These are phyloP conservation scores for Ophion obscuratus DNA, from an alignment of 2,888 invertebrate genomes.

Conservation along the genomic window DNA sequence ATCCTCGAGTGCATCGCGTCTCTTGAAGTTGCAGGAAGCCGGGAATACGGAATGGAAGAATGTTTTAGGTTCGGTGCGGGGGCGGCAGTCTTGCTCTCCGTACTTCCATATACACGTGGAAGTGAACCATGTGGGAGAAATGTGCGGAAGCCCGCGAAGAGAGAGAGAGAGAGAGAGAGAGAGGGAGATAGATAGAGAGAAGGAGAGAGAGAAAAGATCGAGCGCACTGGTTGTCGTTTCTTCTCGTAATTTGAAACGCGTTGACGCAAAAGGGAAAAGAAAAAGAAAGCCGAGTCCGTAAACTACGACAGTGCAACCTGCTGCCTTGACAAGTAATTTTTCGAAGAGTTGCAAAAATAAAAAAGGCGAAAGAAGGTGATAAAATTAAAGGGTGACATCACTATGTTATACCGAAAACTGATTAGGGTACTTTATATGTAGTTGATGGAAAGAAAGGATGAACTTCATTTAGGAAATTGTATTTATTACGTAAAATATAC, in stretches of 20 bases:
- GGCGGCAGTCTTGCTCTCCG: constrained; percentile 3
- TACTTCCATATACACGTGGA: constrained; percentile 11
- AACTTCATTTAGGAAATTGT: not conserved
- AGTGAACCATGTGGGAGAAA: constrained; percentile 60
- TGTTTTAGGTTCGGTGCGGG: constrained; percentile 33
- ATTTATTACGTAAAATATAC: too few relatives aligned
- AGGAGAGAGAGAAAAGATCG: not conserved
- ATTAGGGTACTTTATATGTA: not conserved
- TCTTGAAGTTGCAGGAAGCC: constrained; percentile 60
- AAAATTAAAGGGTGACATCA: not conserved
- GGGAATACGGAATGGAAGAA: constrained; percentile 40
- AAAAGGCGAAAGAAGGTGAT: not conserved
- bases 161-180: not conserved
- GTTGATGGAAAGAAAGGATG: not conserved
- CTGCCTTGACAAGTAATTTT: constrained; percentile 25
- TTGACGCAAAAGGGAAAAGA: constrained; percentile 30
- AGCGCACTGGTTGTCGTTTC: not conserved
- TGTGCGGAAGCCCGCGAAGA: constrained; percentile 53
- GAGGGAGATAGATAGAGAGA: not conserved
- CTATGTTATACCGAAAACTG: not conserved
- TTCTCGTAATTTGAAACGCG: constrained; percentile 57
- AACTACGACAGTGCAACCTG: constrained; percentile 59
- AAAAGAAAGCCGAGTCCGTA: constrained; percentile 51
- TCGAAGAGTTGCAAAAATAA: constrained; percentile 14
- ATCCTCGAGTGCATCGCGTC: constrained; percentile 38